Percentiles rank a stretch among this genome's conserved stretches.
Conservation (phyloP, 2,888 invertebrate genomes). For the Ochropleura leucogaster region DNA sequence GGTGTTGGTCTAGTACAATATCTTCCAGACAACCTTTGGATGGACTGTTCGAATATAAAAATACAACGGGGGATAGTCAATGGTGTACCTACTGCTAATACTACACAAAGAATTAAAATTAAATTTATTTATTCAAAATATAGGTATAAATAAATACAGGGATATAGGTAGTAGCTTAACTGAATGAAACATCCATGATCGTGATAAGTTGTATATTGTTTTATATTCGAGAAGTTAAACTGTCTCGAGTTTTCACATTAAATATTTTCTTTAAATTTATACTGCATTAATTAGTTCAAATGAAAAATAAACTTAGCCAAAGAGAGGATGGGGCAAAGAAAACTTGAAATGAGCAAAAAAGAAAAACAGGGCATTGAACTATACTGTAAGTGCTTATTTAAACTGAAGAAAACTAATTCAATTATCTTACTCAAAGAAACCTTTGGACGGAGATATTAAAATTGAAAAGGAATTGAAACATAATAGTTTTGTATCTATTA, state of each 20-base stretch:
- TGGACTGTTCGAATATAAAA: too few relatives aligned
- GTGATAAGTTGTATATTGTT: neutral
- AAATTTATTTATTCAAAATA: too few relatives aligned
- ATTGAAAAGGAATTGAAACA: neutral
- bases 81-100: too few relatives aligned
- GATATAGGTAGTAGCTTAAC: neutral
- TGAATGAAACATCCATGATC: neutral
- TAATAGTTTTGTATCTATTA: neutral
- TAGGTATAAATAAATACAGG: too few relatives aligned
- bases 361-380: neutral
- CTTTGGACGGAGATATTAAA: conserved; percentile 2
- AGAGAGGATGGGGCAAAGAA: neutral
- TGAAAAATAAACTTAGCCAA: neutral
- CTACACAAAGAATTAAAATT: too few relatives aligned
- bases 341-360: neutral
- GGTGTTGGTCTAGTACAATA: too few relatives aligned
- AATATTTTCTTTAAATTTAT: neutral
- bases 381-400: neutral
- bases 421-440: conserved; percentile 12
- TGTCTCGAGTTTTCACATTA: neutral
- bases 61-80: too few relatives aligned
- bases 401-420: conserved; percentile 6
- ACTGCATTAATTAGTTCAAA: neutral
- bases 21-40: too few relatives aligned
- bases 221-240: neutral